Evolutionary conservation across 2,888 invertebrate species (phyloP), one percentile per base, ranked within the genome.

Genomic region (Clostera curtula): DNA sequence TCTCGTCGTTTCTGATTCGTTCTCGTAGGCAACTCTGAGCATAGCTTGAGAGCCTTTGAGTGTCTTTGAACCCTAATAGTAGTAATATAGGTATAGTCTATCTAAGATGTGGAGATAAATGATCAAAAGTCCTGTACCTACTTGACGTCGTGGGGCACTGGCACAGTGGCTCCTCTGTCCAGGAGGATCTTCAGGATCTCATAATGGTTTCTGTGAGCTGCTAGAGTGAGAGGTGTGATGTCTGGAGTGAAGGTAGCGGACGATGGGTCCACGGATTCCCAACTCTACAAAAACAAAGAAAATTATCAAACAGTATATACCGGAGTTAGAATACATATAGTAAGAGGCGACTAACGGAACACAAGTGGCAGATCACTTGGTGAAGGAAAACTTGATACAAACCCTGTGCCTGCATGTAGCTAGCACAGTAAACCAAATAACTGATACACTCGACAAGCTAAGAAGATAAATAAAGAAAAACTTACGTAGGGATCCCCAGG

Each of bases 201-300:
- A 72, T 97, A 98, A 84, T 97, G 97, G 84, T 98, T 97, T 70
- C 93, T 90, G 69, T 98, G 98, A 9, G 97, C 95, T 2, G 97
- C 97, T 47, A 98, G 86, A 60, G 97, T 95, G 27, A 98, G 86
- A 0, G 98, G 97, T 3, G 98, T 98, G 62, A 98, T 96, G 70
- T 98, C 98, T 0, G 94, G 90, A 0, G 97, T 97, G 80, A 97
- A 96, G 25, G 93, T 92, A 0, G 94, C 92, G 23, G 91, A 89
- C 16, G 91, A 86, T 16, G 90, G 73, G 56, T 95, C 93, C 11
- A 93, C 90, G 8, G 89, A 88, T 65, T 95, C 94, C 95, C 95
- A 95, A 68, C 93, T 95, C 94, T 85, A 23, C 30, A 26, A 7
- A 23, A 12, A 20, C 13, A 17, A 4, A 16, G 7, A 8, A 14